Base-by-base conservation (phyloP, 2,888 invertebrate genomes). In the Dryobota labecula region DNA sequence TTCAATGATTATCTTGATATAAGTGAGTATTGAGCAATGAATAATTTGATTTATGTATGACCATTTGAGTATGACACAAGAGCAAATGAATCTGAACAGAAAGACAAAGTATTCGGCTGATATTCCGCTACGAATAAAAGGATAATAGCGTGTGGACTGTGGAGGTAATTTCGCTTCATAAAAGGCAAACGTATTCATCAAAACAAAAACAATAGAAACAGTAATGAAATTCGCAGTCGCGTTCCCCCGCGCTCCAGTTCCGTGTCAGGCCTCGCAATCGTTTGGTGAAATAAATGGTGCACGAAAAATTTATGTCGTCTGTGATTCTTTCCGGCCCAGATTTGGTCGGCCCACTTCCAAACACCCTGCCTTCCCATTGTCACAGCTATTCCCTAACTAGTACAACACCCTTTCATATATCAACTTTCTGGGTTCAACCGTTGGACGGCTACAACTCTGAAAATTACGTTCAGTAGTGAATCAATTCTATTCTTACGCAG, bases 231-330 rank as follows among this genome's bases (percentile, higher is more conserved):
- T 85, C 85, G 86, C 88, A 82, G 83, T 80, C 80, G 69, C 83
- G 73, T 71, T 78, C 70, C 85, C 86, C 80, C 79, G 79, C 86
- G 85, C 66, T 86, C 87, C 86, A 76, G 82, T 87, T 89, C 91
- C 90, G 87, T 73, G 77, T 83, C 84, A 86, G 85, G 89, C 88
- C 90, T 89, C 90, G 85, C 89, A 86, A 88, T 88, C 88, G 87
- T 90, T 92, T 89, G 91, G 90, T 90, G 90, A 92, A 94, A 94
- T 93, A 94, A 95, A 95, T 94, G 94, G 93, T 86, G 90, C 92
- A 88, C 89, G 92, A 91, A 92, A 91, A 94, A 95, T 95, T 93
- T 92, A 95, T 94, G 91, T 87, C 85, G 87, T 88, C 89, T 87
- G 88, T 88, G 87, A 87, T 91, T 89, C 88, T 84, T 85, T 87